Evolutionary conservation across 2,797 vertebrate genomes (phyloP).

Genomic region (Cirrhinus molitorella): DNA sequence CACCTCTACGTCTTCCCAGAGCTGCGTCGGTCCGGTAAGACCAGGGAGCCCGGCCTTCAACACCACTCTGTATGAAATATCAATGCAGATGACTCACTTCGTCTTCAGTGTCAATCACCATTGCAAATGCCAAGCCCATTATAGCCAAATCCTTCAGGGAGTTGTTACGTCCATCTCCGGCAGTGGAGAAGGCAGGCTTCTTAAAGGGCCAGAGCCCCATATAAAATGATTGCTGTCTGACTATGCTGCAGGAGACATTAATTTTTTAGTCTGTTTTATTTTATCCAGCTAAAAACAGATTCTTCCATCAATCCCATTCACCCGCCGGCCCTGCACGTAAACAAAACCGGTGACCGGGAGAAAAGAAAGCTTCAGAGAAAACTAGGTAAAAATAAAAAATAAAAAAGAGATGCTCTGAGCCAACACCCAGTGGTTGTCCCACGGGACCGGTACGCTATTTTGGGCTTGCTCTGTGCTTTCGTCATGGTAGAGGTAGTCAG

Average conservation of each 20-base stretch:
- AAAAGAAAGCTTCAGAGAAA: slow-evolving; percentile 38
- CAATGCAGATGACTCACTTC: slow-evolving; percentile 82
- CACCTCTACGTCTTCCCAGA: slow-evolving; percentile 57
- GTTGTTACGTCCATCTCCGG: slow-evolving; percentile 74
- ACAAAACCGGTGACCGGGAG: slow-evolving; percentile 52
- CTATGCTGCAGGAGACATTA: slow-evolving; percentile 52
- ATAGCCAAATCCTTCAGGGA: slow-evolving; percentile 78
- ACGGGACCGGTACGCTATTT: slow-evolving; percentile 55
- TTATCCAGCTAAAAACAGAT: slow-evolving; percentile 59
- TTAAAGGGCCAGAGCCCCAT: slow-evolving; percentile 64
- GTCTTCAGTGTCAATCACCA: slow-evolving; percentile 81
- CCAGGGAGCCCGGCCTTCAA: slow-evolving; percentile 66
- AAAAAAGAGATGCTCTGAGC: slow-evolving; percentile 44
- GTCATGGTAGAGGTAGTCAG: slow-evolving; percentile 58
- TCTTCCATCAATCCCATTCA: slow-evolving; percentile 31
- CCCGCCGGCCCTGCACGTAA: slow-evolving; percentile 23
- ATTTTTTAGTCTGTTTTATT: slow-evolving; percentile 60
- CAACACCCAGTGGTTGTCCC: slow-evolving; percentile 59
- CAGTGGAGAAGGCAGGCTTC: slow-evolving; percentile 64
- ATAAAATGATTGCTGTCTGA: slow-evolving; percentile 53
- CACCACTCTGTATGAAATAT: slow-evolving; percentile 78
- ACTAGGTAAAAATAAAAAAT: slow-evolving; percentile 41
- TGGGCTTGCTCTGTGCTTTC: slow-evolving; percentile 55
- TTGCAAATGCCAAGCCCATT: slow-evolving; percentile 83
- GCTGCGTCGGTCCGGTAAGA: slow-evolving; percentile 59